Evolutionary conservation across 2,888 invertebrate genomes (phyloP).

Genomic region (Lathronympha strigana): DNA sequence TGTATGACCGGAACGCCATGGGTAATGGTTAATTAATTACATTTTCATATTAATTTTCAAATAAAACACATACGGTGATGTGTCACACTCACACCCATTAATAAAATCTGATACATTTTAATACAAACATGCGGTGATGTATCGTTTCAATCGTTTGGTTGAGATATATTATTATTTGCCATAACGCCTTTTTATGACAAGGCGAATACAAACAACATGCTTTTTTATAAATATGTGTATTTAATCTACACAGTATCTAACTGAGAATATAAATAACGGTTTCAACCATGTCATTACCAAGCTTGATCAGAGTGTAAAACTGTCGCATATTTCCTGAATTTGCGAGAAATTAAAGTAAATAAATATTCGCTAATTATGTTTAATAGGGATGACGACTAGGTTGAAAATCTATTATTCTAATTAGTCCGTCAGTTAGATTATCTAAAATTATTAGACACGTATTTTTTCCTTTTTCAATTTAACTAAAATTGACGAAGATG

Average conservation of each 20-base stretch:
- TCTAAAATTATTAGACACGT: too few species aligned
- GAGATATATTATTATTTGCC: slow-evolving; percentile 22
- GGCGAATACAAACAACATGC: slow-evolving; percentile 29
- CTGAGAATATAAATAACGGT: slow-evolving; percentile 16
- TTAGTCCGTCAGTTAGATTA: too few species aligned
- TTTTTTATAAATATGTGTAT: slow-evolving; percentile 20
- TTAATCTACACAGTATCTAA: slow-evolving; percentile 32
- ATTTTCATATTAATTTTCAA: slow-evolving; percentile 22
- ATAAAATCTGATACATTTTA: neutral
- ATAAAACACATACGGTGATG: slow-evolving; percentile 5
- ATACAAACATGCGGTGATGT: slow-evolving; percentile 26
- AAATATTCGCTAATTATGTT: too few species aligned
- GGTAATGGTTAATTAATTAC: slow-evolving; percentile 38
- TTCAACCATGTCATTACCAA: slow-evolving; percentile 7
- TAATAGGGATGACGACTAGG: too few species aligned
- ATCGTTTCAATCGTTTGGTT: slow-evolving; percentile 31
- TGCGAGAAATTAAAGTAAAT: too few species aligned
- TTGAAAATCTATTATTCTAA: too few species aligned
- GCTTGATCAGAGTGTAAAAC: slow-evolving; percentile 34
- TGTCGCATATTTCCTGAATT: too few species aligned
- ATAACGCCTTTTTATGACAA: slow-evolving; percentile 39
- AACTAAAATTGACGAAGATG: too few species aligned
- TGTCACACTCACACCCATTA: neutral
- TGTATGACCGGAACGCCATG: slow-evolving; percentile 7
- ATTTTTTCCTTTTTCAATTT: too few species aligned